A percentile compares a stretch with the other conserved stretches of the same genome.
These are phyloP conservation scores for Agrotis clavis DNA, from an alignment of 2,888 invertebrate genomes.

Conservation along the genomic window DNA sequence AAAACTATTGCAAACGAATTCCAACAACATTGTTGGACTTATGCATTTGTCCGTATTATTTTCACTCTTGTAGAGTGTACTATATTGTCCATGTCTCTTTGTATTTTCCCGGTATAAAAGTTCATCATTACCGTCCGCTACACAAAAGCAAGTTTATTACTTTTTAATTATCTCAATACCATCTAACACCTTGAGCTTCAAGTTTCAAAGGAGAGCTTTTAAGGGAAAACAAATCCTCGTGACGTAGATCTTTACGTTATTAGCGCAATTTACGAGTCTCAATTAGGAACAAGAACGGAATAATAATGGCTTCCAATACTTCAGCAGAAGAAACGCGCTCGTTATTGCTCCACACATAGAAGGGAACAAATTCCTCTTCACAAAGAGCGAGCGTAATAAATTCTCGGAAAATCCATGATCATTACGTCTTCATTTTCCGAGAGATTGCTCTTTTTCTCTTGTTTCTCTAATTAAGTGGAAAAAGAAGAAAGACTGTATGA, in stretches of 20 bases:
- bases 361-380: constrained; percentile 28
- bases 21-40: too few relatives aligned
- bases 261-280: constrained; percentile 23
- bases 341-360: constrained; percentile 21
- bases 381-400: constrained; percentile 18
- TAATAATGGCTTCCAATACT: constrained; percentile 27
- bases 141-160: too few relatives aligned
- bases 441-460: constrained; percentile 14
- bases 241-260: constrained; percentile 1
- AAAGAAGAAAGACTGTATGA: neutral
- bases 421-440: constrained; percentile 26
- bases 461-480: constrained; percentile 5
- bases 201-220: constrained; percentile 1
- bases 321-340: constrained; percentile 14
- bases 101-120: too few relatives aligned
- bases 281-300: constrained; percentile 33
- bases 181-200: neutral
- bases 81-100: too few relatives aligned
- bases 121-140: too few relatives aligned
- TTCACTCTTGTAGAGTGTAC: too few relatives aligned
- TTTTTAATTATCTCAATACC: neutral
- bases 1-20: too few relatives aligned
- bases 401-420: constrained; percentile 40
- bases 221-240: constrained; percentile 10
- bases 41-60: too few relatives aligned